A percentile compares a stretch with the other conserved stretches of the same genome.
These are phyloP conservation scores for Cenopis cana DNA, from an alignment of 2,888 invertebrate genomes.

Conservation along the genomic window DNA sequence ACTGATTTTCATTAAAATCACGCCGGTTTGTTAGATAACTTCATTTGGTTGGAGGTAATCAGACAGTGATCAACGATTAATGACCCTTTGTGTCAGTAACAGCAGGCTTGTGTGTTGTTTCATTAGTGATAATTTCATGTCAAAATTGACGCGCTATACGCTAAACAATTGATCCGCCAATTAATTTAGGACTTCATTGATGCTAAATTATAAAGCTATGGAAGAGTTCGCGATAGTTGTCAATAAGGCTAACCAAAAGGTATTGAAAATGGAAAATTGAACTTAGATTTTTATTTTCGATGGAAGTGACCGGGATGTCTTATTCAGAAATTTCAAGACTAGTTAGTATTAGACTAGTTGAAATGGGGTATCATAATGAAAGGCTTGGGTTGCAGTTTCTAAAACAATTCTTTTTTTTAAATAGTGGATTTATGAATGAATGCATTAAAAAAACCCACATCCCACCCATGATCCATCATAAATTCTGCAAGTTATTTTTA, in stretches of 20 bases:
- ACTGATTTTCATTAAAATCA: conserved; percentile 24
- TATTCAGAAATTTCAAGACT: no score
- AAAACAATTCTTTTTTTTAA: no score
- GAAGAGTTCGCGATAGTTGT: not conserved
- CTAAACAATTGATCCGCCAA: conserved; percentile 1
- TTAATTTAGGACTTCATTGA: not conserved
- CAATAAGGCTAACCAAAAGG: not conserved
- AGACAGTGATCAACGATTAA: conserved; percentile 9
- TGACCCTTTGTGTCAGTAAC: conserved; percentile 4
- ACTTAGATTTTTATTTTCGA: no score
- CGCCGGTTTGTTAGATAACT: conserved; percentile 2
- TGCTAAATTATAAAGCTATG: not conserved
- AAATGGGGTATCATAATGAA: no score
- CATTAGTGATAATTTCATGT: conserved; percentile 18
- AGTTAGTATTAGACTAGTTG: no score
- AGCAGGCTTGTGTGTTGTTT: conserved; percentile 2
- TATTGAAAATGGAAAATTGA: no score
- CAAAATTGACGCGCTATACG: not conserved
- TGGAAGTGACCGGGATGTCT: no score
- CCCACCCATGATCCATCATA: no score
- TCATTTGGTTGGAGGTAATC: conserved; percentile 3
- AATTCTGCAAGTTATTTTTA: no score
- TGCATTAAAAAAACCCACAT: no score
- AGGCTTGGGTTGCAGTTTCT: no score
- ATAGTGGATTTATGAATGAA: no score